A percentile compares a stretch with the other conserved stretches of the same genome.
These are phyloP conservation scores for Sebastes flavidus DNA, from an alignment of 2,797 vertebrate genomes.

Conservation along the genomic window DNA sequence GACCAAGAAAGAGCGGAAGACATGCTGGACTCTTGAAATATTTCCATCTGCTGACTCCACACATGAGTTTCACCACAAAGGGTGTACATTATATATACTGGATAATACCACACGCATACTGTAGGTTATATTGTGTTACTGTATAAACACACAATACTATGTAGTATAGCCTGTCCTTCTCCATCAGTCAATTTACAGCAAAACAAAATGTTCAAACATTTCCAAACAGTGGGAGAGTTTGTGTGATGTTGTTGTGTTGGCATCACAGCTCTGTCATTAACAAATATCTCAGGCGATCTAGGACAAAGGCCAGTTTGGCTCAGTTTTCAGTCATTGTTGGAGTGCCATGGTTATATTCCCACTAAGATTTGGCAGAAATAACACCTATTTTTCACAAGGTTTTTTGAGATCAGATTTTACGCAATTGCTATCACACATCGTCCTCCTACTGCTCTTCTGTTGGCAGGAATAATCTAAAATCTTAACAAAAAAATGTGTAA, in stretches of 20 bases:
- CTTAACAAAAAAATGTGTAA: neutral
- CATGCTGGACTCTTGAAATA: neutral
- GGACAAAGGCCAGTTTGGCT: conserved; percentile 30
- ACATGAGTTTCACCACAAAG: neutral
- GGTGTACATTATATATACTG: neutral
- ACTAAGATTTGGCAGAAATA: neutral
- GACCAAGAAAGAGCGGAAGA: conserved; percentile 29
- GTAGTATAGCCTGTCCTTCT: neutral
- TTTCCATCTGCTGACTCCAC: neutral
- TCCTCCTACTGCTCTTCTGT: neutral
- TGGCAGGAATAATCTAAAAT: neutral
- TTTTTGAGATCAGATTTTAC: neutral
- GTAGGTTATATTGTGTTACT: neutral
- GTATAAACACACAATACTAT: neutral
- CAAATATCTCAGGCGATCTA: conserved; percentile 13
- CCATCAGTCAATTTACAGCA: neutral
- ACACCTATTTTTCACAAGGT: neutral
- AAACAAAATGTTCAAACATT: neutral
- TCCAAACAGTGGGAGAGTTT: neutral
- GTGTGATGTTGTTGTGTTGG: neutral
- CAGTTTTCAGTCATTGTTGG: conserved; percentile 1
- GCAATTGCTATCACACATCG: neutral
- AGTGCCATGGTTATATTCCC: neutral
- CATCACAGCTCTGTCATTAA: conserved; percentile 24
- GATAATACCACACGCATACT: neutral